These are phyloP conservation scores for Peromyscus leucopus DNA, from an alignment of 2,113 vertebrate species.

Conservation along the genomic window DNA sequence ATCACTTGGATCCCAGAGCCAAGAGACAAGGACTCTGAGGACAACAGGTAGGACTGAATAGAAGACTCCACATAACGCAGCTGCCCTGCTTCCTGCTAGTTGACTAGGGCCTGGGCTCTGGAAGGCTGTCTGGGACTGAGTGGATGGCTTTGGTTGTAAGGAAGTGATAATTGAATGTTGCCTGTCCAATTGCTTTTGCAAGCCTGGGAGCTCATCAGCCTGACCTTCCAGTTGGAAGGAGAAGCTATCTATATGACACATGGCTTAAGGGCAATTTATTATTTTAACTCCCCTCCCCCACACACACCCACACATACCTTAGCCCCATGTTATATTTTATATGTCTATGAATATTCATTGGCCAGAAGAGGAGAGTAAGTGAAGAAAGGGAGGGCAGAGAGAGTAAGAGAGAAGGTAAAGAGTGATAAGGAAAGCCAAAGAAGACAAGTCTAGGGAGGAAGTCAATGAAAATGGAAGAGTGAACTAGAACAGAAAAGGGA, in stretches of 20 bases:
- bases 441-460: background rate
- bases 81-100: background rate
- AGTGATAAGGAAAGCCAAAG: background rate
- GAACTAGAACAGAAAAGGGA: background rate
- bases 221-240: background rate
- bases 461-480: background rate
- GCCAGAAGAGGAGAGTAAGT: background rate
- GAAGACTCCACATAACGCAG: background rate
- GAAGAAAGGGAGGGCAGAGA: background rate
- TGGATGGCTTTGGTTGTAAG: conserved; percentile 64
- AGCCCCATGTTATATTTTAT: background rate
- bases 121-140: conserved; percentile 21
- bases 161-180: background rate
- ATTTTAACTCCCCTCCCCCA: background rate
- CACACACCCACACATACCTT: too few species aligned
- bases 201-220: background rate
- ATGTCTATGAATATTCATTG: background rate
- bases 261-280: background rate
- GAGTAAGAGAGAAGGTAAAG: background rate
- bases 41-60: background rate
- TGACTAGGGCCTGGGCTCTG: background rate
- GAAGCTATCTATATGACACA: background rate
- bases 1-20: background rate
- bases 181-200: conserved; percentile 17
- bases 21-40: background rate